phyloP scores from a whole-genome alignment of 2,113 vertebrate species.

The Kobus ellipsiprymnus region DNA sequence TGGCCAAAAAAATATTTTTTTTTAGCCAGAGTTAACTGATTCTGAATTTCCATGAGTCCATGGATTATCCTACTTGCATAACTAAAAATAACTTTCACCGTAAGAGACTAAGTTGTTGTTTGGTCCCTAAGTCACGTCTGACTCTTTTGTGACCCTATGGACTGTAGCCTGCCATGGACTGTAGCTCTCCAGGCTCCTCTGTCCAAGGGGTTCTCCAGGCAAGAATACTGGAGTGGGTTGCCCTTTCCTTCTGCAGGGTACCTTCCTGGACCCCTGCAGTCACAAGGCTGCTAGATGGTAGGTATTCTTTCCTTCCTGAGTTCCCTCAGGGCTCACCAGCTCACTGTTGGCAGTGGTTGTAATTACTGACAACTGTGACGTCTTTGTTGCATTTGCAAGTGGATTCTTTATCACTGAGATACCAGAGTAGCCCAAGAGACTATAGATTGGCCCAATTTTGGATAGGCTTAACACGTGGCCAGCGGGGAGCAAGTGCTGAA shows the following conservation, averaged over 20 bases:
- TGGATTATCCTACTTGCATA: not conserved
- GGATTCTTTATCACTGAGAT: not conserved
- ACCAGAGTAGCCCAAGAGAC: not conserved
- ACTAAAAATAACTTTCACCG: not conserved
- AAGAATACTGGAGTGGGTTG: not conserved
- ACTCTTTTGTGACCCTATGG: not conserved
- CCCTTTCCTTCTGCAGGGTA: not conserved
- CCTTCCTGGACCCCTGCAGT: fast-evolving
- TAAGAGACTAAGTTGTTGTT: not conserved
- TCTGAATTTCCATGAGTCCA: not conserved
- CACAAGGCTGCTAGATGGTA: not conserved
- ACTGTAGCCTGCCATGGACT: not conserved
- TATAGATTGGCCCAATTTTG: not conserved
- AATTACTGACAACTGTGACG: not conserved
- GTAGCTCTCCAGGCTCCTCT: not conserved
- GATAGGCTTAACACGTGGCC: not conserved
- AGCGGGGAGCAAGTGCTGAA: not conserved
- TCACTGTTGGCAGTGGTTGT: not conserved
- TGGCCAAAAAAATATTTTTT: not conserved
- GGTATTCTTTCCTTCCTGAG: not conserved
- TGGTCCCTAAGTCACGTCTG: not conserved
- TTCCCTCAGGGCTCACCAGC: not conserved
- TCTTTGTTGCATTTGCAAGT: not conserved
- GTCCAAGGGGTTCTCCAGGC: not conserved
- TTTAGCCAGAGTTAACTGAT: not conserved